A percentile compares a stretch with the other conserved stretches of the same genome.
Evolutionary conservation across 2,797 vertebrate genomes (phyloP).

Genomic region (Hipposideros larvatus): DNA sequence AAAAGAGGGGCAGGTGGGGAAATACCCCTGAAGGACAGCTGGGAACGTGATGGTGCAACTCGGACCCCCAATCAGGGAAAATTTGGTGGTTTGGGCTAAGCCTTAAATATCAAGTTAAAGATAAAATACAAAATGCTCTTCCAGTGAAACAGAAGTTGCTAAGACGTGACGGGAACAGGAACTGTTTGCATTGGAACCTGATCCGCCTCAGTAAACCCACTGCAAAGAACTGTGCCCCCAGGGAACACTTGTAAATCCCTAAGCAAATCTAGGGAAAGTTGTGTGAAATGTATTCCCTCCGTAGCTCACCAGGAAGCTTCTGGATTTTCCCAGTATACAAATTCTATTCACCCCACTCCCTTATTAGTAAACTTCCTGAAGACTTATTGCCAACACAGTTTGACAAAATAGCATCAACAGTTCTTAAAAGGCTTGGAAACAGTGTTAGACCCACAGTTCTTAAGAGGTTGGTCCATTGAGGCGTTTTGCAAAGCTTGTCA

Average conservation of each 20-base stretch:
- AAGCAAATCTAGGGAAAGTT: slow-evolving; percentile 37
- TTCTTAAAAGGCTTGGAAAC: background rate
- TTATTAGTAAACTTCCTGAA: slow-evolving; percentile 7
- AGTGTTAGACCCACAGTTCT: background rate
- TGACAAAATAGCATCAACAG: background rate
- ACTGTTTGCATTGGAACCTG: background rate
- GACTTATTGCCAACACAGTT: background rate
- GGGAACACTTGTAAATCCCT: slow-evolving; percentile 16
- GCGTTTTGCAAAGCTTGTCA: background rate
- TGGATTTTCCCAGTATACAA: slow-evolving; percentile 23
- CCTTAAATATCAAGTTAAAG: background rate
- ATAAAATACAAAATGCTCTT: slow-evolving; percentile 31
- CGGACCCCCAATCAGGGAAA: background rate
- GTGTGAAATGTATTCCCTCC: background rate
- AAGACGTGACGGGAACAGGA: background rate
- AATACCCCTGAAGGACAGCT: background rate
- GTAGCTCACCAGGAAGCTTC: background rate
- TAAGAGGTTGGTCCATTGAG: background rate
- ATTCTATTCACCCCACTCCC: background rate
- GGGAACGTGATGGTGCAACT: background rate
- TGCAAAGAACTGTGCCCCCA: background rate
- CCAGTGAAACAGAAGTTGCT: slow-evolving; percentile 18
- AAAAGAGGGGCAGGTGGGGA: background rate
- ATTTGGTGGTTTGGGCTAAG: background rate
- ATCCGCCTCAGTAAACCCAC: background rate